Evolutionary conservation across 1,140 invertebrate species (phyloP), one percentile per base, ranked within the genome.

Genomic region (Portunus trituberculatus): DNA sequence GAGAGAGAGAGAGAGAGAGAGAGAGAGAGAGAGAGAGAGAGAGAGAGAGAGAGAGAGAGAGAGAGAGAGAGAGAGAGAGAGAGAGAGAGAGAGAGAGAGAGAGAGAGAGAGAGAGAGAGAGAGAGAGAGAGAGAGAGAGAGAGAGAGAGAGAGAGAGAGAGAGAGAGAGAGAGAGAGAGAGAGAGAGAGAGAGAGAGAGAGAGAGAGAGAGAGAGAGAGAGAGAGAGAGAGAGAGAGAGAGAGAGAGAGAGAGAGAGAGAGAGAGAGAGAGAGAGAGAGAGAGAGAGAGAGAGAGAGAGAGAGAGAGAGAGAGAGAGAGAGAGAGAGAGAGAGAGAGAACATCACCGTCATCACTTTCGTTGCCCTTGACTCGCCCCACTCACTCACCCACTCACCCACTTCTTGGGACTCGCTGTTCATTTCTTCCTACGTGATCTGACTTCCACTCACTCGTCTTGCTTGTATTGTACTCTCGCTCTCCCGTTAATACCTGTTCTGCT

Each of bases 1-100:
- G n/a, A 84, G 83, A 84, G 52, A 10, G 52, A 59, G 52, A 84
- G 20, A 84, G 83, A 28, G 14, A 84, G 83, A 84, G 83, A 89
- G 45, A 31, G 86, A 4, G 86, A 84, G 83, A 84, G 83, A 12
- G n/a, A 84, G 83, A 84, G 52, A 10, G 52, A 59, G 52, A 84
- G 20, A 84, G 83, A 28, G 14, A 84, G 83, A 84, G 83, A 89
- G 45, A 31, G 86, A 4, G 86, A 84, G 83, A 84, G 83, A 12
- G n/a, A 84, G 83, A 84, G 52, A 10, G 52, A 59, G 52, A 84
- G 20, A 84, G 83, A 28, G 14, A 84, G 83, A 84, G 83, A 89
- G 45, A 31, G 86, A 4, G 86, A 84, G 83, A 84, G 83, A 12
- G n/a, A 84, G 83, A 84, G 52, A 10, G 52, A 59, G 52, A 84